Conservation (phyloP, 2,113 vertebrate genomes). For the Mesocricetus auratus region DNA sequence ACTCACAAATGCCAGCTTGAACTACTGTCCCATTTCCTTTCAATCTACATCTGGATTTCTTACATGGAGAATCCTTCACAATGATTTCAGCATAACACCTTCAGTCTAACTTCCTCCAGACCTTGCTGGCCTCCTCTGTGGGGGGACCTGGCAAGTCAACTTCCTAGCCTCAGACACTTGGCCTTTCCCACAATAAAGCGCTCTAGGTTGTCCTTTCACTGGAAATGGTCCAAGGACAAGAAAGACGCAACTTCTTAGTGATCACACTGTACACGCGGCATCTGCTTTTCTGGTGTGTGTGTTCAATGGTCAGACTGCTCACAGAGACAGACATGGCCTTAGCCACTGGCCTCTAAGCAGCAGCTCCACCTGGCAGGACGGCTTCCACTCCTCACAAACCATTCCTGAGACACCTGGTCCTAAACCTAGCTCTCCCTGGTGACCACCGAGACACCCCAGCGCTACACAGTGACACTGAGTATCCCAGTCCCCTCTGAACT, state of each 20-base stretch:
- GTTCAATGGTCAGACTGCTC: not conserved
- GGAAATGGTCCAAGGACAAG: not conserved
- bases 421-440: not conserved
- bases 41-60: not conserved
- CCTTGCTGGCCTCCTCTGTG: not conserved
- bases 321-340: not conserved
- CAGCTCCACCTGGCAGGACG: not conserved
- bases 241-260: not conserved
- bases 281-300: not conserved
- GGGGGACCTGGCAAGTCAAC: not conserved
- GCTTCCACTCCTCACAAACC: not conserved
- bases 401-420: not conserved
- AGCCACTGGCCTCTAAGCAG: not conserved
- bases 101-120: not conserved
- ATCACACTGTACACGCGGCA: fast-evolving
- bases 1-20: not conserved
- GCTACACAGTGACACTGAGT: no score
- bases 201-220: not conserved
- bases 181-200: not conserved
- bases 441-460: no score
- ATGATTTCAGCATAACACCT: not conserved
- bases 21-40: not conserved
- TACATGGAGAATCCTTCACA: not conserved
- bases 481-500: not conserved
- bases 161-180: not conserved